These are phyloP conservation scores for Chelon auratus DNA, from an alignment of 2,797 vertebrate genomes.

Conservation along the genomic window DNA sequence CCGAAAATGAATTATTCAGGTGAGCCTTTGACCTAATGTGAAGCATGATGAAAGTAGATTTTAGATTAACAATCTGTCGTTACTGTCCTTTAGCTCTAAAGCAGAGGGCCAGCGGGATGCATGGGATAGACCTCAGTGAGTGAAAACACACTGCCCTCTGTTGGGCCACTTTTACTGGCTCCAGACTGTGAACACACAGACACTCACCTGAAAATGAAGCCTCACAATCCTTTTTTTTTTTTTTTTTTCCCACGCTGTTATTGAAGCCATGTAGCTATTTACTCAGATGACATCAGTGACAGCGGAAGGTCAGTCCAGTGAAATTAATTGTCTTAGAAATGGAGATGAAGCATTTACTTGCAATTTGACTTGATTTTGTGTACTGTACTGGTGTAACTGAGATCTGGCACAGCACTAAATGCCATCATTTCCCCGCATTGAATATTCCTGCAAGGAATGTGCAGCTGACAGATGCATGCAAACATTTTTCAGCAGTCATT, in stretches of 20 bases:
- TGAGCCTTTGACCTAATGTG: conserved; percentile 45
- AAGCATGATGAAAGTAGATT: conserved; percentile 48
- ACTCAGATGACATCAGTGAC: conserved; percentile 17
- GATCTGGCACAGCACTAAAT: neutral
- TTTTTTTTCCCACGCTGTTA: conserved; percentile 2
- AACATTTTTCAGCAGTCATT: too few relatives aligned
- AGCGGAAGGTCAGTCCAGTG: neutral
- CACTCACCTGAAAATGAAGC: neutral
- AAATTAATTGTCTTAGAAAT: conserved; percentile 25
- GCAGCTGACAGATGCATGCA: too few relatives aligned
- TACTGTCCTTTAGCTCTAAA: conserved; percentile 46
- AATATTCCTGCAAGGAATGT: too few relatives aligned
- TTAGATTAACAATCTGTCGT: conserved; percentile 49
- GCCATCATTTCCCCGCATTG: neutral
- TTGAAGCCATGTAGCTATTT: conserved; percentile 16
- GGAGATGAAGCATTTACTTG: neutral
- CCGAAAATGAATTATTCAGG: conserved; percentile 51
- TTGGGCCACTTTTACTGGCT: conserved; percentile 53
- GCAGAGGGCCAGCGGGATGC: conserved; percentile 31
- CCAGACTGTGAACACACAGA: conserved; percentile 4
- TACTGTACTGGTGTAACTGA: neutral
- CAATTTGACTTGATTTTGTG: neutral
- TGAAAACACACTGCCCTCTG: conserved; percentile 82
- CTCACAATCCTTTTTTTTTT: too few relatives aligned
- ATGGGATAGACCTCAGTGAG: conserved; percentile 14